Percentiles rank a stretch among this genome's conserved stretches.
These are phyloP conservation scores for Halichoeres trimaculatus DNA, from an alignment of 2,113 vertebrate genomes.

Conservation along the genomic window DNA sequence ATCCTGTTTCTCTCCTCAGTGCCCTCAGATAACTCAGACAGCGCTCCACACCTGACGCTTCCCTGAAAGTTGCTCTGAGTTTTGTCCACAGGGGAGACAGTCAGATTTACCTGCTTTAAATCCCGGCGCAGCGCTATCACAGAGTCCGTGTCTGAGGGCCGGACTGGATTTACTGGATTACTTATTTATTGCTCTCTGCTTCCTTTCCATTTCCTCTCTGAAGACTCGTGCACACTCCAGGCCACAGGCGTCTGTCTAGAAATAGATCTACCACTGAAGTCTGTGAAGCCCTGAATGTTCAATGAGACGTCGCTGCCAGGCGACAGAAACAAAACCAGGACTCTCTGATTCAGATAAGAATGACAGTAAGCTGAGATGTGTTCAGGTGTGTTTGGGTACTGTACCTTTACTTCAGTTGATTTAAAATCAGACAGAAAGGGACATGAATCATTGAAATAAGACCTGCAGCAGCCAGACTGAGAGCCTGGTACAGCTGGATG, in stretches of 20 bases:
- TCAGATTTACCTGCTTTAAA: conserved; percentile 39
- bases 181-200: conserved; percentile 44
- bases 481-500: too few species aligned
- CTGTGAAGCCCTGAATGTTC: conserved; percentile 21
- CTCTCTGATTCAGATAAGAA: neutral
- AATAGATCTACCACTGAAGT: conserved; percentile 35
- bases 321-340: conserved; percentile 2
- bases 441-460: too few species aligned
- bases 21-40: conserved; percentile 16
- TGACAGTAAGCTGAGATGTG: too few species aligned
- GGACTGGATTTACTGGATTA: conserved; percentile 38
- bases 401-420: too few species aligned
- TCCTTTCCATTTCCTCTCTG: conserved; percentile 46
- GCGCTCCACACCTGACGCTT: conserved; percentile 25
- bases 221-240: conserved; percentile 13
- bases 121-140: conserved; percentile 8
- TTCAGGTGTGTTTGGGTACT: too few species aligned
- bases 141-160: conserved; percentile 3
- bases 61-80: conserved; percentile 6
- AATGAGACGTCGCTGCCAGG: conserved; percentile 22
- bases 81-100: conserved; percentile 26
- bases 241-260: conserved; percentile 19
- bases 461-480: too few species aligned
- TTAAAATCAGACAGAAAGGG: too few species aligned
- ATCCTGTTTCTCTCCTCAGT: conserved; percentile 23